Evolutionary conservation across 2,113 vertebrate species (phyloP).

Genomic region (Cygnus buccinator): DNA sequence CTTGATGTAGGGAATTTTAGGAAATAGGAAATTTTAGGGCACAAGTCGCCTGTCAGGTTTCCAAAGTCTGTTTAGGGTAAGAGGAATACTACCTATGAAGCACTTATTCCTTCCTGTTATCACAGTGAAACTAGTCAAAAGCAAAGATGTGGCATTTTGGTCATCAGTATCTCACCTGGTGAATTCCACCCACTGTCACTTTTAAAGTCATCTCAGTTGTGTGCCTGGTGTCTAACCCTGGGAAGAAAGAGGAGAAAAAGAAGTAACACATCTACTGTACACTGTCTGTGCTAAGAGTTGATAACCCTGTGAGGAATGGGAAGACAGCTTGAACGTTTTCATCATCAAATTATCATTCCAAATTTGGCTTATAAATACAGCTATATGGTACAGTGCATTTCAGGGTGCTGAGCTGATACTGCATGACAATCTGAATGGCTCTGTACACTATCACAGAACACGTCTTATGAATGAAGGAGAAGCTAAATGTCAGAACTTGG

Average conservation of each 20-base stretch:
- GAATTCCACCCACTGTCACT: not conserved
- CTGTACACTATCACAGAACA: not conserved
- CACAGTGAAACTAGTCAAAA: not conserved
- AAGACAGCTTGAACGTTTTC: not conserved
- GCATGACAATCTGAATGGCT: not conserved
- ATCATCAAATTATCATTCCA: not conserved
- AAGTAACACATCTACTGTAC: not conserved
- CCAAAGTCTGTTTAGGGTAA: not conserved
- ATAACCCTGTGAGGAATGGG: not conserved
- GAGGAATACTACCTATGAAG: not conserved
- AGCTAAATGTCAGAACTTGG: not conserved
- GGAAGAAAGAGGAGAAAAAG: not conserved
- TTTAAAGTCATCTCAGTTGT: not conserved
- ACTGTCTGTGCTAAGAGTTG: not conserved
- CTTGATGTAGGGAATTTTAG: not conserved
- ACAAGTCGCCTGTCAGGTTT: not conserved
- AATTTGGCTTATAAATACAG: not conserved
- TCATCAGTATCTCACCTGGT: not conserved
- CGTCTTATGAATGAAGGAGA: not conserved
- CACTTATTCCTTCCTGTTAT: not conserved
- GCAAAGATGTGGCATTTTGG: not conserved
- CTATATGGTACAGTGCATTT: not conserved
- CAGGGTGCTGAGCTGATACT: not conserved
- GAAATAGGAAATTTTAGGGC: not conserved
- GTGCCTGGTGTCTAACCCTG: not conserved